These are phyloP conservation scores for Ornithoptera alexandrae DNA, from an alignment of 2,888 invertebrate species.

Conservation along the genomic window DNA sequence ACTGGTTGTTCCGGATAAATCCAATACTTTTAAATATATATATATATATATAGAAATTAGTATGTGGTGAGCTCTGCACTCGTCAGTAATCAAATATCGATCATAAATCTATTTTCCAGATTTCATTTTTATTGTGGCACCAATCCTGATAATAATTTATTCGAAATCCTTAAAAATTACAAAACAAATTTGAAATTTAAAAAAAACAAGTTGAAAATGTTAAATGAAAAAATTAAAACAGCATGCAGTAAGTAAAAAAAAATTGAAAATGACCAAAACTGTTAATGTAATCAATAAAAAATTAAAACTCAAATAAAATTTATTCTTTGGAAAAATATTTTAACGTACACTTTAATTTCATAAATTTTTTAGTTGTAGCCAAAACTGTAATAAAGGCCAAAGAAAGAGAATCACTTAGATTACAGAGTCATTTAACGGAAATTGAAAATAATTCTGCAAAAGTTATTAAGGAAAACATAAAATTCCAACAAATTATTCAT, in stretches of 20 bases:
- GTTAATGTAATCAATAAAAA: no score
- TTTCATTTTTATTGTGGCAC: conserved; percentile 33
- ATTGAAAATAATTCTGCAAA: conserved; percentile 43
- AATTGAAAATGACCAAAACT: no score
- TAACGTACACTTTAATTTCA: neutral
- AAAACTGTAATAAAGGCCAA: conserved; percentile 50
- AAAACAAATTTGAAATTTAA: conserved; percentile 44
- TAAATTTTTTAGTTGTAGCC: conserved; percentile 46
- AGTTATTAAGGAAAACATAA: conserved; percentile 40
- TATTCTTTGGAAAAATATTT: no score
- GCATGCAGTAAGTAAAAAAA: conserved; percentile 50
- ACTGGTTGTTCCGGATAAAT: no score
- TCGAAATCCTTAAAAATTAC: conserved; percentile 41
- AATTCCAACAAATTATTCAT: conserved; percentile 39
- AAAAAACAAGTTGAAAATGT: conserved; percentile 44
- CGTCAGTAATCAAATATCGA: no score
- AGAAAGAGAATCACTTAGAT: conserved; percentile 43
- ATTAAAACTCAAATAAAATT: conserved; percentile 1
- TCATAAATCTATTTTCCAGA: conserved; percentile 36
- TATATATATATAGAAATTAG: no score
- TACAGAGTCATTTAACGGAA: conserved; percentile 42
- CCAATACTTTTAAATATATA: no score
- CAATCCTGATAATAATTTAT: conserved; percentile 34
- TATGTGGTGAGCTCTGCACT: no score
- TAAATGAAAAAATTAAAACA: conserved; percentile 48